These are phyloP conservation scores for Otolemur crassicaudatus DNA, from an alignment of 2,797 vertebrate genomes.

Conservation along the genomic window DNA sequence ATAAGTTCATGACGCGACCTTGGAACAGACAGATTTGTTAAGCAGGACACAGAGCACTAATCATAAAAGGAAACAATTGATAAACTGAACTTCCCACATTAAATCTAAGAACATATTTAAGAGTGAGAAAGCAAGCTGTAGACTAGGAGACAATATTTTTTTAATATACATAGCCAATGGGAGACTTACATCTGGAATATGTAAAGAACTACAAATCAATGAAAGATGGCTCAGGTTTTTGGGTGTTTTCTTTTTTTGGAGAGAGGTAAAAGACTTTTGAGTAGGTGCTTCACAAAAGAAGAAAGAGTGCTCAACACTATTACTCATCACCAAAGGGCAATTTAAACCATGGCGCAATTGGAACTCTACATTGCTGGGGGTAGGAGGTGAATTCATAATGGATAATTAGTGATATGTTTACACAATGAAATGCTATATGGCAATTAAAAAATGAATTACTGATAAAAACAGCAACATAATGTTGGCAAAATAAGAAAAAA, in stretches of 20 bases:
- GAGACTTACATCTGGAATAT: background rate
- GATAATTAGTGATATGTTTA: background rate
- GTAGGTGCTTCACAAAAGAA: background rate
- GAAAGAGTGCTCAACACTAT: background rate
- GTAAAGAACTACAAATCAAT: background rate
- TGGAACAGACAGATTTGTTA: background rate
- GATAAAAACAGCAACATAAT: background rate
- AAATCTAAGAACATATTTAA: constrained; percentile 24
- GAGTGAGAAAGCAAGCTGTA: background rate
- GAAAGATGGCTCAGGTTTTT: background rate
- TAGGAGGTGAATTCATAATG: background rate
- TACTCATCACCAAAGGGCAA: background rate
- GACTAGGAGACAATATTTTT: background rate
- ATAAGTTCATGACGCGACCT: background rate
- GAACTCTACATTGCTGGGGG: background rate
- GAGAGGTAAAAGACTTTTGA: background rate
- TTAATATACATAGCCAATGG: background rate
- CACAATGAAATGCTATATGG: background rate
- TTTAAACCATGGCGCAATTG: background rate
- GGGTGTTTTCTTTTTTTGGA: background rate
- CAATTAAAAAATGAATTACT: background rate
- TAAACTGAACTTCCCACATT: background rate
- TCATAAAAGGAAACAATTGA: background rate
- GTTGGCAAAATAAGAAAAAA: background rate
- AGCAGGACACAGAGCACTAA: background rate